These are phyloP conservation scores for Ischnus inquisitorius DNA, from an alignment of 2,888 invertebrate species.

Conservation along the genomic window DNA sequence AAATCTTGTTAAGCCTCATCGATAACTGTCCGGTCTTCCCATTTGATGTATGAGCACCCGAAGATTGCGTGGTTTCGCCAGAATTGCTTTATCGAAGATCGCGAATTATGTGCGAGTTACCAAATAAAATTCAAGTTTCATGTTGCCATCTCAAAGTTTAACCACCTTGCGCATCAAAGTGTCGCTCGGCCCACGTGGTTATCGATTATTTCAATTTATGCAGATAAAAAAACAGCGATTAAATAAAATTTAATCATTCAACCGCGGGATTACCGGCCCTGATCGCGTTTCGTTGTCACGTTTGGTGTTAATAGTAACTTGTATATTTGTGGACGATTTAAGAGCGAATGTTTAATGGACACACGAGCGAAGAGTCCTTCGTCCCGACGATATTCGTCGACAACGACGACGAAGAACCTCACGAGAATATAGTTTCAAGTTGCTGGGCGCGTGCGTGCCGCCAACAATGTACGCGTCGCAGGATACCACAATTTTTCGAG, in stretches of 20 bases:
- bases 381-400: slow-evolving; percentile 7
- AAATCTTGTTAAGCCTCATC: neutral
- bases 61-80: slow-evolving; percentile 3
- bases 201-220: neutral
- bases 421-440: slow-evolving; percentile 51
- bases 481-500: slow-evolving; percentile 74
- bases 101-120: neutral
- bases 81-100: slow-evolving; percentile 5
- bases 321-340: slow-evolving; percentile 16
- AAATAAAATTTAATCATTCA: slow-evolving; percentile 30
- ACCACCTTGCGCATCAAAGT: neutral
- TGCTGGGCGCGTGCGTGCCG: slow-evolving; percentile 77
- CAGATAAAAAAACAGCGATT: slow-evolving; percentile 20
- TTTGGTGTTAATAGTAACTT: slow-evolving; percentile 12
- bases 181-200: slow-evolving; percentile 16
- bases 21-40: neutral
- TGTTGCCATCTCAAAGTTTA: neutral
- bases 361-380: slow-evolving; percentile 30
- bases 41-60: neutral
- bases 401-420: slow-evolving; percentile 17
- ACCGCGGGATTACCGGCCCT: neutral
- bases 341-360: slow-evolving; percentile 20
- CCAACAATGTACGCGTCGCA: slow-evolving; percentile 78
- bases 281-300: slow-evolving; percentile 25
- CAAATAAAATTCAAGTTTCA: slow-evolving; percentile 17